Conservation (phyloP, 2,888 invertebrate genomes). For the Cerastis rubricosa region DNA sequence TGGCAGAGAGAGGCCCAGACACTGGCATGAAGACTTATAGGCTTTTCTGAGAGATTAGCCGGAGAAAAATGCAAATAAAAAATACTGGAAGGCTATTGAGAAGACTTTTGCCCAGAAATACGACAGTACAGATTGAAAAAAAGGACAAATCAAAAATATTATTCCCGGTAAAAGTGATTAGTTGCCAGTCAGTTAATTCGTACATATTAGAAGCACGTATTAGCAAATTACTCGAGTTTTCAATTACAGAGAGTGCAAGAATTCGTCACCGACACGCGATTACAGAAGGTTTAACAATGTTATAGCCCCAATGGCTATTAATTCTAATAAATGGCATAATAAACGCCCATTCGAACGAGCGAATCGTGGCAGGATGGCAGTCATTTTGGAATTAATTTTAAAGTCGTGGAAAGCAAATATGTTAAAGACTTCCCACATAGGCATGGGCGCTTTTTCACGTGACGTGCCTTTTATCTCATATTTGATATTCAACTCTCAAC, state of each 20-base stretch:
- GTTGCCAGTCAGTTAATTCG: background rate
- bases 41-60: background rate
- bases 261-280: slow-evolving; percentile 48
- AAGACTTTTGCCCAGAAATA: background rate
- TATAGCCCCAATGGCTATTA: slow-evolving; percentile 24
- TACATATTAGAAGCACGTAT: slow-evolving; percentile 2
- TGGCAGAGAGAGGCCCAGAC: background rate
- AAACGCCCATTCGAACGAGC: slow-evolving; percentile 16
- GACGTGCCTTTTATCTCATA: background rate
- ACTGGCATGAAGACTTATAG: background rate
- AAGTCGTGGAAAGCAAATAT: background rate
- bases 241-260: slow-evolving; percentile 26
- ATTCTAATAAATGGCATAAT: slow-evolving; percentile 18
- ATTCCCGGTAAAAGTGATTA: slow-evolving; percentile 11
- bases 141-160: background rate
- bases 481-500: background rate
- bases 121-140: background rate
- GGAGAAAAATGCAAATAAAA: background rate
- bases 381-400: slow-evolving; percentile 1
- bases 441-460: background rate
- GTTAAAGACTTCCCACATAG: background rate
- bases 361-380: slow-evolving; percentile 11
- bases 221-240: slow-evolving; percentile 37
- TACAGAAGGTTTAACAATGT: slow-evolving; percentile 21
- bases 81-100: background rate